Percentiles rank a stretch among this genome's conserved stretches.
Conservation (phyloP, 2,888 invertebrate genomes). For the Tethea ocularis region DNA sequence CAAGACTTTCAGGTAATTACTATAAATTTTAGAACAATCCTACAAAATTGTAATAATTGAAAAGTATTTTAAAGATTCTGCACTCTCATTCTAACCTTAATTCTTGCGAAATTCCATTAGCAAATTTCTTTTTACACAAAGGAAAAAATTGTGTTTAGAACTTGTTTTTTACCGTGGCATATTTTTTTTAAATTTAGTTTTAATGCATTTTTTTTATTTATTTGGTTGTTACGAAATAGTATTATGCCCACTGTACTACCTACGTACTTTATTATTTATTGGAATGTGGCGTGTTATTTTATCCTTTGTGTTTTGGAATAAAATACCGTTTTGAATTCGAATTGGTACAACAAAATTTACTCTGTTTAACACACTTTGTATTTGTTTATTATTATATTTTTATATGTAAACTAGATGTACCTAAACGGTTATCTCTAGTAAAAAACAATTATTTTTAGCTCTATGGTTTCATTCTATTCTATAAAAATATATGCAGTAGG, state of each 20-base stretch:
- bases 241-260: not conserved
- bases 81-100: constrained; percentile 70
- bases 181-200: not conserved
- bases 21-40: not conserved
- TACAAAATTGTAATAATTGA: constrained; percentile 12
- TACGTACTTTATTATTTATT: not conserved
- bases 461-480: too few relatives aligned
- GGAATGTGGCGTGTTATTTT: not conserved
- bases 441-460: too few relatives aligned
- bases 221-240: not conserved
- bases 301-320: not conserved
- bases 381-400: too few relatives aligned
- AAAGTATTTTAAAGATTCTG: constrained; percentile 31
- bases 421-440: too few relatives aligned
- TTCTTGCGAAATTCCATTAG: not conserved
- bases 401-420: too few relatives aligned
- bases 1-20: constrained; percentile 74
- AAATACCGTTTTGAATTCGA: not conserved
- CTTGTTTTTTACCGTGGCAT: constrained; percentile 22
- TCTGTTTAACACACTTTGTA: too few relatives aligned
- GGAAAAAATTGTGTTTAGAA: not conserved
- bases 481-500: not conserved
- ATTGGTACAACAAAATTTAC: too few relatives aligned
- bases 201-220: not conserved
- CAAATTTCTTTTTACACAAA: not conserved